These are phyloP conservation scores for Rotaria magnacalcarata DNA, from an alignment of 2,888 invertebrate genomes.

Conservation along the genomic window DNA sequence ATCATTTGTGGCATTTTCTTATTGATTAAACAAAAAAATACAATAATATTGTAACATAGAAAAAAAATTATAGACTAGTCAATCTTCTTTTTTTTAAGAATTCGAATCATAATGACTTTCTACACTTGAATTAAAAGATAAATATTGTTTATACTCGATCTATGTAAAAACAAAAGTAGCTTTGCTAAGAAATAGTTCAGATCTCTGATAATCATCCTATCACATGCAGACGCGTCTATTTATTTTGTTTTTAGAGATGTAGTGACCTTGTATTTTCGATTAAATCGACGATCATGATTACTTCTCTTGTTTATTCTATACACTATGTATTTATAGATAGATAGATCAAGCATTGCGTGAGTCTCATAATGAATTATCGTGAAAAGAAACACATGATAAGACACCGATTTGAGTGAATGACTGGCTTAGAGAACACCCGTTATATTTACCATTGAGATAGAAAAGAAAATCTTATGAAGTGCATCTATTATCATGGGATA, in stretches of 20 bases:
- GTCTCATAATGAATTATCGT: background rate
- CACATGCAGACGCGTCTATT: background rate
- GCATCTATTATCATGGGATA: background rate
- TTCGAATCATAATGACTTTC: too few species aligned
- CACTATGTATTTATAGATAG: background rate
- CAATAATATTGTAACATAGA: too few species aligned
- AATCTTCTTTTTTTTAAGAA: too few species aligned
- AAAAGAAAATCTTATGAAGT: background rate
- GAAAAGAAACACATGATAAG: conserved; percentile 3
- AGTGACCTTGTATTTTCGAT: background rate
- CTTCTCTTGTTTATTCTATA: background rate
- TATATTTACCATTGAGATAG: background rate
- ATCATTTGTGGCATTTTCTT: background rate
- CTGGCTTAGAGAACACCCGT: background rate
- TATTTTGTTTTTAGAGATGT: background rate
- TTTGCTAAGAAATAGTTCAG: background rate
- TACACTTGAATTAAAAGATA: too few species aligned
- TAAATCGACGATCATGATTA: background rate
- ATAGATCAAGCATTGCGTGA: background rate
- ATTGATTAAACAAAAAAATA: background rate
- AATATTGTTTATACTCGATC: too few species aligned
- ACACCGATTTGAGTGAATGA: background rate
- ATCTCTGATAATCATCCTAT: background rate
- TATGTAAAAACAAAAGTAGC: too few species aligned
- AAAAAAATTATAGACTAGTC: too few species aligned